Evolutionary conservation across 1,140 invertebrate genomes (phyloP).

Genomic region (Sminthurides bifidus): DNA sequence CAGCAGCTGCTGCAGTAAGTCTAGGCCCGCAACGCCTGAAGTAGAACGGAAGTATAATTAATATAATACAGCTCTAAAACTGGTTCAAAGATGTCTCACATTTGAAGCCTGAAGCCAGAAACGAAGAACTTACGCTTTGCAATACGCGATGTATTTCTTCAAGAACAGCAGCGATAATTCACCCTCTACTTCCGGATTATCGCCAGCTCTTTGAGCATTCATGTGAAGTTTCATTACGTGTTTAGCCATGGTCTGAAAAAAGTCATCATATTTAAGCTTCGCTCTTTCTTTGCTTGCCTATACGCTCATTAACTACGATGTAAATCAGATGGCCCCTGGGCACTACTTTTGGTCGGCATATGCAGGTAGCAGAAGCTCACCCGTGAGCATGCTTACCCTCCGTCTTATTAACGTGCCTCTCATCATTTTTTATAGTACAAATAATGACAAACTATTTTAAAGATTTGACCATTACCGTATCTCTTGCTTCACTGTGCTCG

Average conservation of each 20-base stretch:
- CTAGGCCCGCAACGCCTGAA: slow-evolving; percentile 75
- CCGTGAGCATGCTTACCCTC: background rate
- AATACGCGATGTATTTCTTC: slow-evolving; percentile 91
- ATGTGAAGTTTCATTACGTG: slow-evolving; percentile 95
- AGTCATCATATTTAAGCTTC: slow-evolving; percentile 5
- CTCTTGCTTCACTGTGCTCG: slow-evolving; percentile 76
- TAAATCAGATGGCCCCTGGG: slow-evolving; percentile 32
- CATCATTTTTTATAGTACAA: slow-evolving; percentile 19
- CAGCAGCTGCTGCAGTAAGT: slow-evolving; percentile 68
- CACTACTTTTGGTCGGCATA: slow-evolving; percentile 16
- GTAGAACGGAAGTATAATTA: slow-evolving; percentile 18
- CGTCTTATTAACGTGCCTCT: slow-evolving; percentile 20
- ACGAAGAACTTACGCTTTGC: slow-evolving; percentile 51
- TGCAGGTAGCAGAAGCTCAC: slow-evolving; percentile 9
- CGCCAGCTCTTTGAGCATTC: slow-evolving; percentile 60
- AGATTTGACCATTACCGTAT: slow-evolving; percentile 58
- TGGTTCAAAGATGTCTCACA: background rate
- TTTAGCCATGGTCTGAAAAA: slow-evolving; percentile 67
- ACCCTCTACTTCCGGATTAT: slow-evolving; percentile 44
- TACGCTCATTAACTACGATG: background rate
- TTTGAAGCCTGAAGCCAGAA: background rate
- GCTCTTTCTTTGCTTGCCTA: too few relatives aligned
- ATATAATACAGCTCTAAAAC: background rate
- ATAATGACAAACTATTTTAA: too few relatives aligned
- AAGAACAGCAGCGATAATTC: slow-evolving; percentile 78